A percentile compares a stretch with the other conserved stretches of the same genome.
These are phyloP conservation scores for Equus przewalskii DNA, from an alignment of 2,113 vertebrate species.

Conservation along the genomic window DNA sequence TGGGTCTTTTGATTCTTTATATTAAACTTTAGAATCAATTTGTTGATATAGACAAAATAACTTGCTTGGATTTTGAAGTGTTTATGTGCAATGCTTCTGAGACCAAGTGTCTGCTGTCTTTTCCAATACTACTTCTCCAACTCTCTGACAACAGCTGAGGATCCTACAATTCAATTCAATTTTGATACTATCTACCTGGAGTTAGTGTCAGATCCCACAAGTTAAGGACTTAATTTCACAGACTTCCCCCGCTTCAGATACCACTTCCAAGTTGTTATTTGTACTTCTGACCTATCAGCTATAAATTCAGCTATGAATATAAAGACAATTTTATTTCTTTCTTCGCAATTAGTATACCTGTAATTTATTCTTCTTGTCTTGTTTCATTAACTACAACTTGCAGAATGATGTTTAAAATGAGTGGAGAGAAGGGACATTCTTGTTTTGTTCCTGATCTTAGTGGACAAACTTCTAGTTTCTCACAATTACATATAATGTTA, in stretches of 20 bases:
- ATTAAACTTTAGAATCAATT: background rate
- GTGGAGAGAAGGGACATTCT: background rate
- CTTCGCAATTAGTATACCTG: background rate
- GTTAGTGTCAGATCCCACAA: background rate
- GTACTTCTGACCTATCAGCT: background rate
- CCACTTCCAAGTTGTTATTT: background rate
- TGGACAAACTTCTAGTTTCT: background rate
- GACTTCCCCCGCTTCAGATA: background rate
- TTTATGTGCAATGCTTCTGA: background rate
- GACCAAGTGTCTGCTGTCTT: background rate
- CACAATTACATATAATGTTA: background rate
- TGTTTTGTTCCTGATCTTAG: background rate
- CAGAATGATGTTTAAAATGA: background rate
- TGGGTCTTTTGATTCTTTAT: background rate
- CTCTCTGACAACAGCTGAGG: background rate
- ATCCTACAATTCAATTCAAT: background rate
- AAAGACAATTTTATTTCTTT: background rate
- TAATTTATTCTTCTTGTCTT: background rate
- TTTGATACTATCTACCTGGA: background rate
- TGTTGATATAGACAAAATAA: background rate
- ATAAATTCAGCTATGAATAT: background rate
- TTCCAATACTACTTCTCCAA: background rate
- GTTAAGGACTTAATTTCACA: background rate
- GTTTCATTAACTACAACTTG: background rate
- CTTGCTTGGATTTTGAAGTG: background rate